Base-by-base conservation (phyloP, 1,140 invertebrate species). In the Nasonia vitripennis region DNA sequence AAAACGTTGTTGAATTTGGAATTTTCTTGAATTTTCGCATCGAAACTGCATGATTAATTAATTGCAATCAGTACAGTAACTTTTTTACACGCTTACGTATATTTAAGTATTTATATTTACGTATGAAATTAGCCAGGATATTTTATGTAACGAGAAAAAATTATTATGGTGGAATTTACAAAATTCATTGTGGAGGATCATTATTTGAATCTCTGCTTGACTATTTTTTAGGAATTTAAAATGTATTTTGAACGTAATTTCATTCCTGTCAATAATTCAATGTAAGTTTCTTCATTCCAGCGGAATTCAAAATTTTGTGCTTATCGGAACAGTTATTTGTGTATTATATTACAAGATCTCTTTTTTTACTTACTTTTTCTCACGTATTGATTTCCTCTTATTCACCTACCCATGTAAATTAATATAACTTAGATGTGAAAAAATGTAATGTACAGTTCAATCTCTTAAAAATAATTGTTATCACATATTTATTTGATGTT, bases 81-180 rank as follows among this genome's bases (percentile, higher is more conserved):
- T 71, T 31, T 68, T 71, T 71, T 71, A 71, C 27, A 71, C 68
- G 23, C 31, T 71, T 71, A 71, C 12, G 31, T 71, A 20, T 67
- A n/a, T 0, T 20, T 67, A 20, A 67, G 7, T 20, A 71, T 71
- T 71, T 34, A 68, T 68, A 68, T 68, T 68, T 68, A 34, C 27
- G 0, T 71, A 77, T 23, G 48, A 77, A 62, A 62, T 77, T 83
- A 20, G 41, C 20, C 74, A 77, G 51, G 48, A 45, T 37, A 27
- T 0, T 67, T 48, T 73, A 74, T 83, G 75, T 75, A 31, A 75
- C 37, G 68, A 27, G 68, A 82, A 73, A 82, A 82, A 82, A 31
- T 71, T 55, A 82, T 75, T 84, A 86, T 62, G 78, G 67, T 67
- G 23, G 62, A 83, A 75, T 34, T 1, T 20, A 77, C 20, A 37